Base-by-base conservation (phyloP, 2,888 invertebrate species). In the Hirtodrosophila duncani region DNA sequence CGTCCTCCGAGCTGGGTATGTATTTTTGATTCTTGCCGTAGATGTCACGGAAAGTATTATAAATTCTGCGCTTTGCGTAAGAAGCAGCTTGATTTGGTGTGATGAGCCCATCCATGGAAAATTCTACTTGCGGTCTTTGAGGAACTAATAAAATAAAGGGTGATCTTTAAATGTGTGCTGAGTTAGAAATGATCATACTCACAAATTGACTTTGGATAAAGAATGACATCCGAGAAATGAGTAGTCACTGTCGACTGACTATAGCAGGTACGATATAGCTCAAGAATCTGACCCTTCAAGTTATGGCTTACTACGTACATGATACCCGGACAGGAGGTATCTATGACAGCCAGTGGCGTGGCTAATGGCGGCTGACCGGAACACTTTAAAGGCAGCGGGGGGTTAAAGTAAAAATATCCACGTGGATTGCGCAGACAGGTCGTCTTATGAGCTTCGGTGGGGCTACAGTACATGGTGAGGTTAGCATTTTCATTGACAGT, bases 261-360 rank as follows among this genome's bases (percentile, higher is more conserved):
- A 13, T 44, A 50, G 23, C 64, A 64, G n/a, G 42, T 20, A 3
- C 67, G 43, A 14, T 64, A 67, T 0, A 64, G 52, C 27, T 45
- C 63, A 8, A 52, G 4, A 0, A 7, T 36, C 0, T 6, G 37
- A 20, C 37, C 33, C 6, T 41, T 18, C 11, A 67, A n/a, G 2
- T 0, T 41, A 6, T 57, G 39, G 6, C 63, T 63, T 4, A 64
- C 26, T 13, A 41, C 3, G 34, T 29, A 67, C 50, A 57, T 57
- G 3, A 27, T 29, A 6, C 41, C 48, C 7, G 46, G 36, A 3
- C 63, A 66, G 13, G 51, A 34, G 1, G 4, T 1, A 18, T 66
- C 59, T 1, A 38, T 38, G 1, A 58, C 42, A 3, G 16, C 5
- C 1, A n/a, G 6, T 7, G 2, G 38, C 43, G n/a, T n/a, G n/a